A percentile compares a stretch with the other conserved stretches of the same genome.
Conservation (phyloP, 2,888 invertebrate species). For the Hipparchia sbordonii region DNA sequence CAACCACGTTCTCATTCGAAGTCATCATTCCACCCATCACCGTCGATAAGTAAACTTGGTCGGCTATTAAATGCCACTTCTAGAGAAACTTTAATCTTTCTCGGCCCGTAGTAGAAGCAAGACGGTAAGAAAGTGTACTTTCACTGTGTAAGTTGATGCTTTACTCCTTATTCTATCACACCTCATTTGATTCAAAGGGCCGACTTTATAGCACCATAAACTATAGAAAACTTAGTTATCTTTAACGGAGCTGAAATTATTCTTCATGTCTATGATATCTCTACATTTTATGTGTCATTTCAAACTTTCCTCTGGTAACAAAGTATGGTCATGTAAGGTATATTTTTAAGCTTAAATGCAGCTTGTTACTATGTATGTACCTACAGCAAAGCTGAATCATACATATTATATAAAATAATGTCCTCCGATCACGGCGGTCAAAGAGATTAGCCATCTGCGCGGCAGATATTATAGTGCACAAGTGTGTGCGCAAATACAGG, state of each 20-base stretch:
- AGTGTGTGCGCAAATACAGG: too few species aligned
- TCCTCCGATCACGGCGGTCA: too few species aligned
- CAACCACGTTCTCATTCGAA: too few species aligned
- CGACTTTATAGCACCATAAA: slow-evolving; percentile 46
- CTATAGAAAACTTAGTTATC: slow-evolving; percentile 42
- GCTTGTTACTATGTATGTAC: neutral
- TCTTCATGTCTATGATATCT: slow-evolving; percentile 2
- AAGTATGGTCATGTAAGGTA: neutral
- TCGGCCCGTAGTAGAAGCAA: slow-evolving; percentile 56
- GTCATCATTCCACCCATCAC: neutral
- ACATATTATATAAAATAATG: too few species aligned
- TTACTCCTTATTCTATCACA: slow-evolving; percentile 75
- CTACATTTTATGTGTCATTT: neutral
- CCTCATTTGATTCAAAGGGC: slow-evolving; percentile 66
- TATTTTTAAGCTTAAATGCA: neutral
- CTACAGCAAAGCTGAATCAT: too few species aligned
- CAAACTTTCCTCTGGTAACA: slow-evolving; percentile 20
- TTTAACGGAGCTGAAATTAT: slow-evolving; percentile 28
- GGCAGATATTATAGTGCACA: too few species aligned
- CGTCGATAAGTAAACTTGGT: neutral
- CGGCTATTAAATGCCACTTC: slow-evolving; percentile 48
- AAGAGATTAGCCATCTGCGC: too few species aligned
- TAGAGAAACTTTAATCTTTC: slow-evolving; percentile 50
- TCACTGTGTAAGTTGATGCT: slow-evolving; percentile 75
- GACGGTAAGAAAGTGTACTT: slow-evolving; percentile 78